Conservation (phyloP, 1,140 invertebrate genomes). For the Drosophila tropicalis region DNA sequence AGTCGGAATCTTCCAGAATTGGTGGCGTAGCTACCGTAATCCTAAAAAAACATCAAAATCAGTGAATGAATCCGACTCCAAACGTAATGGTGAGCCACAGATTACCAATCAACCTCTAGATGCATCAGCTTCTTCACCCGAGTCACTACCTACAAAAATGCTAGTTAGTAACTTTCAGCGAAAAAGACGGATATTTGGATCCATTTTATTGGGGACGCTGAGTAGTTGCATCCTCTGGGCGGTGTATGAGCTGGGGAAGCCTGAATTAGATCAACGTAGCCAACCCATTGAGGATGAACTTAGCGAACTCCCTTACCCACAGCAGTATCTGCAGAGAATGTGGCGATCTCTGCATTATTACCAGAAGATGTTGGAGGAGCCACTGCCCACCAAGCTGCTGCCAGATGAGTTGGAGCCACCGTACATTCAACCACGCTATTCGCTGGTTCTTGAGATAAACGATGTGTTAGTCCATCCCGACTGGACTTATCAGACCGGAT, state of each 20-base stretch:
- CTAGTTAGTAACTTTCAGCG: background rate
- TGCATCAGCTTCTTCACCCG: background rate
- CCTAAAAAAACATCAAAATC: background rate
- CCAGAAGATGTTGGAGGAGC: slow-evolving; percentile 95
- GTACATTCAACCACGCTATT: slow-evolving; percentile 98
- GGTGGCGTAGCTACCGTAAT: background rate
- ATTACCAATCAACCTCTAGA: background rate
- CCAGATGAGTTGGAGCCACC: slow-evolving; percentile 96
- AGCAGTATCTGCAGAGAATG: slow-evolving; percentile 90
- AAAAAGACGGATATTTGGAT: slow-evolving; percentile 6
- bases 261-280: slow-evolving; percentile 89
- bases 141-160: background rate
- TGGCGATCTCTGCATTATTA: slow-evolving; percentile 91
- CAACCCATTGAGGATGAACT: slow-evolving; percentile 92
- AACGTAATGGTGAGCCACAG: background rate
- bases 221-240: slow-evolving; percentile 84
- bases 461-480: slow-evolving; percentile 98
- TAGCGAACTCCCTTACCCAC: slow-evolving; percentile 86
- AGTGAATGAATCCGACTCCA: background rate
- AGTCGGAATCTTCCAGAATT: background rate
- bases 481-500: slow-evolving; percentile 94
- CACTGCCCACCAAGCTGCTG: slow-evolving; percentile 95
- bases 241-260: slow-evolving; percentile 88
- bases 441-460: slow-evolving; percentile 96
- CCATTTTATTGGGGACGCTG: slow-evolving; percentile 83